These are phyloP conservation scores for Crotalus horridus DNA, from an alignment of 2,113 vertebrate genomes.

Conservation along the genomic window DNA sequence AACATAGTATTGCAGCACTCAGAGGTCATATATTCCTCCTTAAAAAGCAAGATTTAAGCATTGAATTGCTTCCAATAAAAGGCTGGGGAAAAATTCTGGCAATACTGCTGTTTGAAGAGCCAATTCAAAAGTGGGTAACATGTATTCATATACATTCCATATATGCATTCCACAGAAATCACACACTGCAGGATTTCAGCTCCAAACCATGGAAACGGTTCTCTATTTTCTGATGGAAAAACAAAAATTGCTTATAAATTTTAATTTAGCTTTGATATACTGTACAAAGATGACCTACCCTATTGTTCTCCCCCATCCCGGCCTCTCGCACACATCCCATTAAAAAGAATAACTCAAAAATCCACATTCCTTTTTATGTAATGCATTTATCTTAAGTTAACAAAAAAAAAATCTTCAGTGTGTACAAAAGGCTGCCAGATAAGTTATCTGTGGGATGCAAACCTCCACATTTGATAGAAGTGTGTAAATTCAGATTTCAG, in stretches of 20 bases:
- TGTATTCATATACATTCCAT: neutral
- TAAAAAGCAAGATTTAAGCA: neutral
- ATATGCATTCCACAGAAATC: neutral
- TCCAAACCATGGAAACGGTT: neutral
- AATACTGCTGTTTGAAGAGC: neutral
- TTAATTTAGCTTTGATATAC: neutral
- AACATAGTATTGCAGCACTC: neutral
- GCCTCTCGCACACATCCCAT: neutral
- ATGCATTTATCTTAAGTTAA: neutral
- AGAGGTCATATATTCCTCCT: neutral
- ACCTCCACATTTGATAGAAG: neutral
- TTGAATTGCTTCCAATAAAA: neutral
- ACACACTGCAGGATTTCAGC: neutral
- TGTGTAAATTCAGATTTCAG: neutral
- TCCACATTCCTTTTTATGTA: neutral
- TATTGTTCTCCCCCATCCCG: neutral
- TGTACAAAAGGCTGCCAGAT: neutral
- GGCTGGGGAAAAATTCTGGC: neutral
- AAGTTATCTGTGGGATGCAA: neutral
- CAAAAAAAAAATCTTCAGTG: neutral
- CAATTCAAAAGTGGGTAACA: neutral
- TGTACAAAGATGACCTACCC: neutral
- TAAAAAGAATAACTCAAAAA: neutral
- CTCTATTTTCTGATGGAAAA: neutral
- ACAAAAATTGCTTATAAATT: neutral